Evolutionary conservation across 2,113 vertebrate genomes (phyloP), one percentile per base, ranked within the genome.

Genomic region (Etheostoma cragini): DNA sequence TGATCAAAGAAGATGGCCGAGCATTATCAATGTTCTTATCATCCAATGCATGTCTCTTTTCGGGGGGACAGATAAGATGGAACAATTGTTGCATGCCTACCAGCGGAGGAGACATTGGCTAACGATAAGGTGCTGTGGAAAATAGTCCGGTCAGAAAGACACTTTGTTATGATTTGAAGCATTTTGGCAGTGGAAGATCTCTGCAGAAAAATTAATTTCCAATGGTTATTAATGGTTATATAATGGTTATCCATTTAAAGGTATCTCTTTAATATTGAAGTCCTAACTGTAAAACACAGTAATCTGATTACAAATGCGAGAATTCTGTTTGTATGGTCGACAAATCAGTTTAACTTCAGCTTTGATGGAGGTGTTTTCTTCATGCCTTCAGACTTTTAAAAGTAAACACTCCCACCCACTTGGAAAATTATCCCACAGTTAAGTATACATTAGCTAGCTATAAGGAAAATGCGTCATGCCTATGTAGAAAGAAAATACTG

Each of bases 21-120:
- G 38, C 15, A 0, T 58, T 82, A 77, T 88, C 82, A 66, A n/a
- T 46, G 78, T n/a, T 49, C 83, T 90, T 87, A 88, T 92, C 91
- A 82, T 24, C 47, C 1, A 7, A 10, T 72, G 63, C 63, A 71
- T 64, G 74, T 68, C 61, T 66, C 70, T 70, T 62, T 78, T 78
- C 50, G 64, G 57, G 21, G 21, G 67, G 42, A 50, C 54, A 78
- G 91, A 89, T 88, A 91, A 83, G 61, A 58, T 21, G 30, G 30
- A 78, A 78, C 83, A 82, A 83, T 71, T 45, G 76, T 38, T 45
- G 86, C 86, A 91, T 85, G 71, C 80, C 80, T 77, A 50, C 78
- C 33, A 62, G 26, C 61, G 61, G 47, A 53, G 66, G 61, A 76
- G 65, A 77, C 63, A 63, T 33, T 68, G 56, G 56, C 17, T 8